phyloP scores from a whole-genome alignment of 2,888 invertebrate species.

The Apoda limacodes region DNA sequence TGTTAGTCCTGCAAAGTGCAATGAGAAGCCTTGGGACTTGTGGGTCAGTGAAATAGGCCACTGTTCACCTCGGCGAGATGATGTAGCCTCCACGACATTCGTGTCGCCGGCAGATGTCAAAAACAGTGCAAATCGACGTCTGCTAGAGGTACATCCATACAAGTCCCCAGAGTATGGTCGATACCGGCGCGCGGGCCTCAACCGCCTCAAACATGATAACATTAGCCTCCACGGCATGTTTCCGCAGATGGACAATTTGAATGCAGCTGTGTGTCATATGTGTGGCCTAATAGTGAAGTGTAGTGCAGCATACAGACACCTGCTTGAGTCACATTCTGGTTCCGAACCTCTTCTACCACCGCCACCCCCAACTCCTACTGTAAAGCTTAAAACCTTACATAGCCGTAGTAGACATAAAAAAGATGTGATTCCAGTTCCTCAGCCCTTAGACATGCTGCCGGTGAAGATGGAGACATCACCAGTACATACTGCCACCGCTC shows the following conservation, averaged over 20 bases:
- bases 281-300: constrained; percentile 84
- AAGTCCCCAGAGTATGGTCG: constrained; percentile 32
- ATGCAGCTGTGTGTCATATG: constrained; percentile 82
- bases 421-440: constrained; percentile 41
- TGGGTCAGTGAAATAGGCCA: constrained; percentile 64
- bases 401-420: constrained; percentile 53
- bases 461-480: constrained; percentile 48
- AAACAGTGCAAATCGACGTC: constrained; percentile 35
- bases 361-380: constrained; percentile 44
- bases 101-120: constrained; percentile 43
- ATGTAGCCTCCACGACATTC: constrained; percentile 33
- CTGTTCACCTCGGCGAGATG: constrained; percentile 54
- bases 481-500: constrained; percentile 44
- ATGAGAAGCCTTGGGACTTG: constrained; percentile 64
- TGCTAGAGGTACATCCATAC: constrained; percentile 39
- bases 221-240: constrained; percentile 83
- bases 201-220: constrained; percentile 68
- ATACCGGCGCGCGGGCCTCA: constrained; percentile 55
- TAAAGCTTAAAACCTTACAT: constrained; percentile 36
- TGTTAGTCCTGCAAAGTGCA: constrained; percentile 60
- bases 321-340: constrained; percentile 68
- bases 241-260: constrained; percentile 81
- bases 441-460: constrained; percentile 43
- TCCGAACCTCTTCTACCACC: constrained; percentile 54
- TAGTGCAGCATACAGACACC: constrained; percentile 80